Evolutionary conservation across 2,113 vertebrate species (phyloP).

Genomic region (Macquaria australasica): DNA sequence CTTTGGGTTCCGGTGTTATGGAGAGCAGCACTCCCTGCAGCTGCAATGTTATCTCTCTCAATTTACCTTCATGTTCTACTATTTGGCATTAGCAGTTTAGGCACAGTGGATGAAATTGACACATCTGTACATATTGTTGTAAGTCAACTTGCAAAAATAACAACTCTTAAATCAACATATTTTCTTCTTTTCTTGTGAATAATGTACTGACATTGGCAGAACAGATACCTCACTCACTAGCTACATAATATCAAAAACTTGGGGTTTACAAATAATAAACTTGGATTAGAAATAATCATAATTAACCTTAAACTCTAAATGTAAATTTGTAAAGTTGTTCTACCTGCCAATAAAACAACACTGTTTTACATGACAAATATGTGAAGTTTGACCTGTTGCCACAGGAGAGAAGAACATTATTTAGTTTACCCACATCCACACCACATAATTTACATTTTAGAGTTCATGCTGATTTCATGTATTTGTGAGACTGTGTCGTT

Average conservation of each 20-base stretch:
- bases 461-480: neutral
- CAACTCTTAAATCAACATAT: neutral
- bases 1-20: neutral
- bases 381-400: neutral
- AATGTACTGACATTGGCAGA: neutral
- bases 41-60: constrained; percentile 22
- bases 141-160: neutral
- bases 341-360: neutral
- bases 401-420: neutral
- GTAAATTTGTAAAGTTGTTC: neutral
- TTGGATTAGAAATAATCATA: neutral
- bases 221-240: neutral
- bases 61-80: constrained; percentile 32
- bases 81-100: constrained; percentile 22
- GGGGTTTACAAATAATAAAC: too few relatives aligned
- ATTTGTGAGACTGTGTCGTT: constrained; percentile 7
- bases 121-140: neutral
- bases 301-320: neutral
- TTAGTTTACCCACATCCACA: neutral
- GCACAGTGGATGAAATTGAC: neutral
- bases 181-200: neutral
- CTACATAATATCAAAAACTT: neutral
- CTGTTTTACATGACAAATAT: neutral
- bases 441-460: constrained; percentile 3
- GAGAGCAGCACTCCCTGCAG: constrained; percentile 36